A percentile compares a stretch with the other conserved stretches of the same genome.
Evolutionary conservation across 2,797 vertebrate genomes (phyloP).

Genomic region (Dermochelys coriacea): DNA sequence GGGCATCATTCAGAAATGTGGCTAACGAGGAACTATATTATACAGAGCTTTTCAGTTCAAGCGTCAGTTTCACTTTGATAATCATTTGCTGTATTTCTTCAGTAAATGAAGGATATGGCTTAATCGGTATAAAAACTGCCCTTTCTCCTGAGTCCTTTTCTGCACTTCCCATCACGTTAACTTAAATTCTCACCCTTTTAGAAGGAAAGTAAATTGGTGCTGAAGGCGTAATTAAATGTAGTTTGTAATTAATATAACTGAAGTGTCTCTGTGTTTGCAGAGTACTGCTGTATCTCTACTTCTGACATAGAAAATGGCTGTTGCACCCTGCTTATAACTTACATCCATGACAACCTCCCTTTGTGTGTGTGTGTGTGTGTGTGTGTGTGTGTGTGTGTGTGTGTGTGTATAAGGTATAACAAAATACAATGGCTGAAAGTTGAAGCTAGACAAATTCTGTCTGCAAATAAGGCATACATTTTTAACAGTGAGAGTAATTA

Average conservation of each 20-base stretch:
- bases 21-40: neutral
- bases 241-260: slow-evolving; percentile 31
- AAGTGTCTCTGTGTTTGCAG: slow-evolving; percentile 28
- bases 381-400: too few relatives aligned
- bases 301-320: neutral
- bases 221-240: slow-evolving; percentile 38
- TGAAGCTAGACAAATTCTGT: neutral
- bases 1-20: slow-evolving; percentile 64
- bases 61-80: neutral
- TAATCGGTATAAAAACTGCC: neutral
- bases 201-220: neutral
- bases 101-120: neutral
- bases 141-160: neutral
- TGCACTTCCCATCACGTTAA: neutral
- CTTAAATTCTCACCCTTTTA: neutral
- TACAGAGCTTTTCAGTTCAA: neutral
- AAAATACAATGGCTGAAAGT: neutral
- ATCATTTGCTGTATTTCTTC: neutral
- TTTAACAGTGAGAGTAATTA: neutral
- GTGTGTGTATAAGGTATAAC: too few relatives aligned
- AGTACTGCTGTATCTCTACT: neutral
- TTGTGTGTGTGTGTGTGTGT: too few relatives aligned
- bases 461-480: neutral
- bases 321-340: slow-evolving; percentile 1
- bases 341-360: neutral